These are phyloP conservation scores for Eupeodes luniger DNA, from an alignment of 2,888 invertebrate species.

Conservation along the genomic window DNA sequence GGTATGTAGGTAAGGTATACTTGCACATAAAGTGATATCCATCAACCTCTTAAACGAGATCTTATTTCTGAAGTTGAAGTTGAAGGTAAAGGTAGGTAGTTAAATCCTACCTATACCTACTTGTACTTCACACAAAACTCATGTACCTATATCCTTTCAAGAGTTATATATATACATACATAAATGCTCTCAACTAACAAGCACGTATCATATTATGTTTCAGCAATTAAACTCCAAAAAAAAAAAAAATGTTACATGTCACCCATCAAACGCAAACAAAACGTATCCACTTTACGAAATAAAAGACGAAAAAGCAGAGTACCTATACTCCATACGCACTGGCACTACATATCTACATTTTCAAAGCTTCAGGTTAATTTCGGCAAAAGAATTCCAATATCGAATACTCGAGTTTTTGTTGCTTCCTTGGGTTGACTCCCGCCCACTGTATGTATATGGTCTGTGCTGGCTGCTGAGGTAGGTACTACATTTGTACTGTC, in stretches of 20 bases:
- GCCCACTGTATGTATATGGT: too few relatives aligned
- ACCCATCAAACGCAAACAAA: constrained; percentile 40
- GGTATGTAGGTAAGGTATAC: too few relatives aligned
- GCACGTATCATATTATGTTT: constrained; percentile 46
- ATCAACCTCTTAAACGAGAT: constrained; percentile 8
- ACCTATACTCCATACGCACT: not conserved
- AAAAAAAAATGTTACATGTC: constrained; percentile 33
- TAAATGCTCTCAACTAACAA: constrained; percentile 19
- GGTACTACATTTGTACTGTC: not conserved
- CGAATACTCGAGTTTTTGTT: constrained; percentile 40
- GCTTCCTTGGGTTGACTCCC: not conserved
- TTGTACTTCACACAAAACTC: constrained; percentile 30
- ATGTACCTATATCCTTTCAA: not conserved
- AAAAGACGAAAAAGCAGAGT: constrained; percentile 30
- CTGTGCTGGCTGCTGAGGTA: too few relatives aligned
- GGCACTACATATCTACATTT: not conserved
- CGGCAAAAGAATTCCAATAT: constrained; percentile 48
- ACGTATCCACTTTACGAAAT: constrained; percentile 47
- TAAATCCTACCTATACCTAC: not conserved
- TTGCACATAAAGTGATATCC: not conserved
- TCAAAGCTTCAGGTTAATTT: constrained; percentile 39
- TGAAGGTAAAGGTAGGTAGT: not conserved
- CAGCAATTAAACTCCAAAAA: constrained; percentile 41
- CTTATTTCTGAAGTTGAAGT: not conserved
- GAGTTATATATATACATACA: not conserved